A percentile compares a stretch with the other conserved stretches of the same genome.
phyloP scores from a whole-genome alignment of 2,797 vertebrate species.

The Amazonetta brasiliensis region DNA sequence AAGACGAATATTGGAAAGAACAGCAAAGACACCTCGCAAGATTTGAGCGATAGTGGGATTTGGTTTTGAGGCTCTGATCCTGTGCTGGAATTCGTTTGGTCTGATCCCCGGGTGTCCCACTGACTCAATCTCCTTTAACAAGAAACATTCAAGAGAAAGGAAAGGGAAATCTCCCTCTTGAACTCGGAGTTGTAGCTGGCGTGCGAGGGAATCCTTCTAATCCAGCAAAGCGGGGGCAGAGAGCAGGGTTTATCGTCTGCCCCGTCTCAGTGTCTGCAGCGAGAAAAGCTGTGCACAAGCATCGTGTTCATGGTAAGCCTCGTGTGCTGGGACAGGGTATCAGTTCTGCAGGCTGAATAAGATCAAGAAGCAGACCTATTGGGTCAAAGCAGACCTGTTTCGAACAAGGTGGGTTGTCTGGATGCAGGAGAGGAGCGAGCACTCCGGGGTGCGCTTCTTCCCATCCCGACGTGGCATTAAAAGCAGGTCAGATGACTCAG shows the following conservation, averaged over 20 bases:
- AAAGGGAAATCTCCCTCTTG: neutral
- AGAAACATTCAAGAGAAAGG: neutral
- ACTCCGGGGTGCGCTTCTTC: neutral
- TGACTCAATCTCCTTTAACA: conserved; percentile 6
- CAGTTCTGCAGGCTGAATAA: neutral
- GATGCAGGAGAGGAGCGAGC: neutral
- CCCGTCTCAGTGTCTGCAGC: neutral
- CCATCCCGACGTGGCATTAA: neutral
- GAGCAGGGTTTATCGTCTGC: neutral
- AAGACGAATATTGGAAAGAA: neutral
- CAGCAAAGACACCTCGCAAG: neutral
- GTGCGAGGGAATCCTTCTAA: neutral
- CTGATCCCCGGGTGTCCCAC: conserved; percentile 8
- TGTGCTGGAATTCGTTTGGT: conserved; percentile 11
- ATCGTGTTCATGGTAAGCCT: neutral
- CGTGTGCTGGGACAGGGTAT: neutral
- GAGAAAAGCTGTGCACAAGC: neutral
- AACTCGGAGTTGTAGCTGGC: neutral
- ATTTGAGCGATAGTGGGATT: neutral
- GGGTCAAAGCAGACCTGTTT: neutral
- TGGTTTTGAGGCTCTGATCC: neutral
- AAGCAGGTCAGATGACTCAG: neutral
- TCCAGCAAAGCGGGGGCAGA: neutral
- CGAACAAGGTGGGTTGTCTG: neutral
- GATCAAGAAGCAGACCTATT: no score